Evolutionary conservation across 2,888 invertebrate genomes (phyloP).

Genomic region (Macaria liturata): DNA sequence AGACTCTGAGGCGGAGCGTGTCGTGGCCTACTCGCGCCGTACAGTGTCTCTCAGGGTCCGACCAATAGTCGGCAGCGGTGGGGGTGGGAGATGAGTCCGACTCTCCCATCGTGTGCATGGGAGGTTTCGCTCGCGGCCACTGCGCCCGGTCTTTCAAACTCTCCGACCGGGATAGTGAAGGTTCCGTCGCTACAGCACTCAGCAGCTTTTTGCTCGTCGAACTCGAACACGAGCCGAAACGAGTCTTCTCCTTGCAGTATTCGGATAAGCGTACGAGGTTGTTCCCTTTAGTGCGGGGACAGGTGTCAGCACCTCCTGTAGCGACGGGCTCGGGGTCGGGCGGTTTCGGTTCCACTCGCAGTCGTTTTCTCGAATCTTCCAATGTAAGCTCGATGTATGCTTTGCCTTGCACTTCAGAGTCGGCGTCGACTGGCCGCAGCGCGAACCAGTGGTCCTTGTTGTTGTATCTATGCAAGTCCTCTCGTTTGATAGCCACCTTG

Average conservation of each 20-base stretch:
- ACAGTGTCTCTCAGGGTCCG: conserved; percentile 77
- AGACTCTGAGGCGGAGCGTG: conserved; percentile 85
- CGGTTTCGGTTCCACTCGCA: conserved; percentile 79
- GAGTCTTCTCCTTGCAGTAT: conserved; percentile 77
- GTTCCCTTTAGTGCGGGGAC: conserved; percentile 63
- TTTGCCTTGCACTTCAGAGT: conserved; percentile 96
- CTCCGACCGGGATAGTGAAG: conserved; percentile 75
- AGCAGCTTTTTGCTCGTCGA: conserved; percentile 75
- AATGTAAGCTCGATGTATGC: conserved; percentile 92
- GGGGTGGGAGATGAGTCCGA: conserved; percentile 68
- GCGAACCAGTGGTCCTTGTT: conserved; percentile 97
- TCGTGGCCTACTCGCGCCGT: conserved; percentile 73
- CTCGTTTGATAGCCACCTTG: conserved; percentile 92
- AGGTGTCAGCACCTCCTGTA: conserved; percentile 54
- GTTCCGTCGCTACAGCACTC: conserved; percentile 68
- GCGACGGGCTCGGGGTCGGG: conserved; percentile 65
- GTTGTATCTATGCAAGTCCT: conserved; percentile 93
- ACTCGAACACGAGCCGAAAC: conserved; percentile 77
- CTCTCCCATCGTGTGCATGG: conserved; percentile 73
- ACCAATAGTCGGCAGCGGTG: conserved; percentile 79
- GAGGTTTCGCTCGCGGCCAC: conserved; percentile 70
- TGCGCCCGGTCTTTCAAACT: conserved; percentile 75
- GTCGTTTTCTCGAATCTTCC: conserved; percentile 82
- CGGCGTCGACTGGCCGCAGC: conserved; percentile 92
- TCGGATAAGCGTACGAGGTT: conserved; percentile 73